Evolutionary conservation across 1,140 invertebrate genomes (phyloP), one percentile per base, ranked within the genome.

Genomic region (Drosophila nigrodunni): DNA sequence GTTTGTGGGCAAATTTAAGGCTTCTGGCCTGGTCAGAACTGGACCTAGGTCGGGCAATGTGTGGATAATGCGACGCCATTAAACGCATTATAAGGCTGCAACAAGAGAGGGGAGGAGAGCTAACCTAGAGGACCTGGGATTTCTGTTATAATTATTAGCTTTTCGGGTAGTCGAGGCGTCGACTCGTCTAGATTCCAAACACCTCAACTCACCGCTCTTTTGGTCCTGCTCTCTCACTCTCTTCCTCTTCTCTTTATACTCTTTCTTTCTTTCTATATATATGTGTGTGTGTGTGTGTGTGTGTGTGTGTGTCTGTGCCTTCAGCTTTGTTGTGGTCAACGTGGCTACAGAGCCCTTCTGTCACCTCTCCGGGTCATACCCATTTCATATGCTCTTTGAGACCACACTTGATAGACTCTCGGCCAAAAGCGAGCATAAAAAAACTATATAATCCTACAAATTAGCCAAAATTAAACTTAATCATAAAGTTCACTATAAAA

Each of bases 131-230:
- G 35, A 11, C 21, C n/a, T 47, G 47, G 39, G 18, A n/a, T 54
- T 60, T 69, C 18, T 64, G 49, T 55, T 72, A 77, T 78, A 82
- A 82, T 82, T 82, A 82, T 82, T 82, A 82, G 74, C 79, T 81
- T 81, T 60, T 57, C 46, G 68, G 52, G 62, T 68, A 69, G 68
- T 43, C 69, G 71, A 69, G 79, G 55, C 79, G 70, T 50, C 73
- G 69, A 50, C 43, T 21, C 13, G 79, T 74, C 62, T 74, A 67
- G 68, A 72, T 72, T 66, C 65, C 60, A 57, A 9, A 37, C 52
- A 15, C 25, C 64, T 18, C 25, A n/a, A 46, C 11, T n/a, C 25
- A 11, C 74, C 11, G 44, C 74, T 3, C 47, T 10, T 10, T 46
- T 13, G 2, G 10, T 10, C 11, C 11, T 7, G 11, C 10, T 9